Base-by-base conservation (phyloP, 2,888 invertebrate species). In the Campaea margaritaria region DNA sequence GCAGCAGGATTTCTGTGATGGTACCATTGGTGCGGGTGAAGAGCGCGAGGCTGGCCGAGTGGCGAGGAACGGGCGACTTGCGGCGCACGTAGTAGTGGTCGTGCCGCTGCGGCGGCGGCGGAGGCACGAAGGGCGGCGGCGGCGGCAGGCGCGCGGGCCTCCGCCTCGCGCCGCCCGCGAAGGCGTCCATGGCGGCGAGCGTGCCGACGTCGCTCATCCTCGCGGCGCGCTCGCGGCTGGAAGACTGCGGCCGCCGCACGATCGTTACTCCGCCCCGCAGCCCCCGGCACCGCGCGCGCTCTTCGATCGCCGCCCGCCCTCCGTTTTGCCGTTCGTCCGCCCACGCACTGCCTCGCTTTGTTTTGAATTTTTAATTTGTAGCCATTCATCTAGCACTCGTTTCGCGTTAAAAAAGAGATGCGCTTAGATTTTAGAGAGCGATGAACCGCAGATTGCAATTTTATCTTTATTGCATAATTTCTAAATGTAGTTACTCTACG, bases 151-250 rank as follows among this genome's bases (percentile, higher is more conserved):
- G 88, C 70, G 89, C 80, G 77, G 88, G 86, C 83, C 89, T 81
- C 62, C 91, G 89, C 86, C 92, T 79, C 76, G 90, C 90, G 86
- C 91, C 92, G 89, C 89, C 91, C 82, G 89, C 91, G 86, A 89
- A 92, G 83, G 89, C 91, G 87, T 90, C 91, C 91, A 89, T 92
- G 73, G 89, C 91, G 83, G 90, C 91, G 85, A 91, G 91, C 89
- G 91, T 91, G 85, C 90, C 92, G 80, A 91, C 92, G 89, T 91
- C 91, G 89, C 91, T 85, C 92, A 92, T 92, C 87, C 86, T 91
- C 85, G 82, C 90, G 81, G 80, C 86, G 82, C 87, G 87, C 93
- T 93, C 81, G 86, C 87, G 82, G 87, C 85, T 89, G 89, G 88
- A 89, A 89, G 86, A 91, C 90, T 89, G 90, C 87, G 88, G 82